Percentiles rank a stretch among this genome's conserved stretches.
Evolutionary conservation across 2,113 vertebrate species (phyloP).

Genomic region (Zosterops japonicus): DNA sequence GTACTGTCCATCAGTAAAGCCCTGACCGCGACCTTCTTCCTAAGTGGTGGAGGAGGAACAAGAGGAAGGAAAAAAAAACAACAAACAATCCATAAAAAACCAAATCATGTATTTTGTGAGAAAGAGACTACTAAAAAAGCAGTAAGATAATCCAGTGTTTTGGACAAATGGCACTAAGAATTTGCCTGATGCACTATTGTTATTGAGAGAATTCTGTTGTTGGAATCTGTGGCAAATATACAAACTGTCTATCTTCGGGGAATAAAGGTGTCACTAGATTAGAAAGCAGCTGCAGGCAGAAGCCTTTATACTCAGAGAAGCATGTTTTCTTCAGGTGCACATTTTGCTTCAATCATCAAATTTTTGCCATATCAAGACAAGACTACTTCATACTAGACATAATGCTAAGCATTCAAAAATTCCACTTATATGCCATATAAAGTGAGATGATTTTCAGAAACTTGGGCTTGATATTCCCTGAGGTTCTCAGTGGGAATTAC

Average conservation of each 20-base stretch:
- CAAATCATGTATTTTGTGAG: background rate
- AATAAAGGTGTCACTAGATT: background rate
- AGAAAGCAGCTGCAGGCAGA: background rate
- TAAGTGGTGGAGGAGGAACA: conserved; percentile 21
- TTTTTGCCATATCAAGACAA: background rate
- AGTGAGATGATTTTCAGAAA: background rate
- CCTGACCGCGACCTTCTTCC: conserved; percentile 96
- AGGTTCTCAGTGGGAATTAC: background rate
- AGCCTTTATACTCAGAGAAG: background rate
- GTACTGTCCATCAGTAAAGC: conserved; percentile 96
- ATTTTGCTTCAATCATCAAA: background rate
- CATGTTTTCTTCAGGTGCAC: background rate
- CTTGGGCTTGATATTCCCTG: background rate
- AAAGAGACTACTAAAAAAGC: background rate
- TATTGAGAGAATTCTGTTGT: background rate
- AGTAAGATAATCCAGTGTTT: background rate
- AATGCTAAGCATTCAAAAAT: background rate
- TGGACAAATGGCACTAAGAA: background rate
- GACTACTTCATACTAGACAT: background rate
- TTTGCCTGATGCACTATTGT: background rate
- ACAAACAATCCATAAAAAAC: background rate
- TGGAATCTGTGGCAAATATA: background rate
- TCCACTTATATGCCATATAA: background rate
- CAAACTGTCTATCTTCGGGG: background rate
- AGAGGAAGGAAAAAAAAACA: too few relatives aligned